These are phyloP conservation scores for Poeciliopsis retropinna DNA, from an alignment of 2,113 vertebrate genomes.

Conservation along the genomic window DNA sequence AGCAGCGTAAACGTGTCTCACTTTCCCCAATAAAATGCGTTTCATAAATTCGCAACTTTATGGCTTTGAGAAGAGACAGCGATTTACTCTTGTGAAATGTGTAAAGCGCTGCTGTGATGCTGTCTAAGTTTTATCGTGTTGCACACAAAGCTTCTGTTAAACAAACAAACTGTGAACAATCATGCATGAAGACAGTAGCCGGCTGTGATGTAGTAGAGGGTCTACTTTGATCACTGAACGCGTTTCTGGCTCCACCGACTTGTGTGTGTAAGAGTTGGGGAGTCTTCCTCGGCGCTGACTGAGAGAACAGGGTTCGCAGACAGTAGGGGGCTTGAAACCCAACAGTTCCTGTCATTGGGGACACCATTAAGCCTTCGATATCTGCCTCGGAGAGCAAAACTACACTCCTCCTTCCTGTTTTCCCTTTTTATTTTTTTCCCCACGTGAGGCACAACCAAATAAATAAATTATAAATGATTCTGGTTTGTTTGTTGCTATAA, in stretches of 20 bases:
- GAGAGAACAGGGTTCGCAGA: constrained; percentile 20
- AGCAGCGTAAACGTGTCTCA: background rate
- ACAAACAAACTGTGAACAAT: constrained; percentile 24
- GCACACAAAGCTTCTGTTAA: constrained; percentile 11
- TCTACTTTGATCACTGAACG: constrained; percentile 36
- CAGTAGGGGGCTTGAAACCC: constrained; percentile 15
- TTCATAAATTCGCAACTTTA: background rate
- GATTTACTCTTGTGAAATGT: constrained; percentile 3
- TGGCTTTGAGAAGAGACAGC: background rate
- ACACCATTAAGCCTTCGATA: constrained; percentile 50
- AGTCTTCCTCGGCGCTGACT: constrained; percentile 14
- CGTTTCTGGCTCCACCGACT: background rate
- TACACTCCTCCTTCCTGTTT: constrained; percentile 24
- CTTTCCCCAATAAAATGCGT: background rate
- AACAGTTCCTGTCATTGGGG: constrained; percentile 35
- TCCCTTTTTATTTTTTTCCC: constrained; percentile 1
- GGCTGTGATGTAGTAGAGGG: constrained; percentile 7
- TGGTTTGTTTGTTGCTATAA: constrained; percentile 24
- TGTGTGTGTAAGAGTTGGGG: constrained; percentile 1
- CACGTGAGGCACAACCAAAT: constrained; percentile 1
- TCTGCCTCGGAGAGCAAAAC: constrained; percentile 41
- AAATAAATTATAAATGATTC: constrained; percentile 55
- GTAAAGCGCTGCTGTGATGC: background rate
- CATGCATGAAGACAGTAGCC: constrained; percentile 2
- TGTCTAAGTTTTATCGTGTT: background rate